Evolutionary conservation across 2,888 invertebrate genomes (phyloP).

Genomic region (Xanthia togata): DNA sequence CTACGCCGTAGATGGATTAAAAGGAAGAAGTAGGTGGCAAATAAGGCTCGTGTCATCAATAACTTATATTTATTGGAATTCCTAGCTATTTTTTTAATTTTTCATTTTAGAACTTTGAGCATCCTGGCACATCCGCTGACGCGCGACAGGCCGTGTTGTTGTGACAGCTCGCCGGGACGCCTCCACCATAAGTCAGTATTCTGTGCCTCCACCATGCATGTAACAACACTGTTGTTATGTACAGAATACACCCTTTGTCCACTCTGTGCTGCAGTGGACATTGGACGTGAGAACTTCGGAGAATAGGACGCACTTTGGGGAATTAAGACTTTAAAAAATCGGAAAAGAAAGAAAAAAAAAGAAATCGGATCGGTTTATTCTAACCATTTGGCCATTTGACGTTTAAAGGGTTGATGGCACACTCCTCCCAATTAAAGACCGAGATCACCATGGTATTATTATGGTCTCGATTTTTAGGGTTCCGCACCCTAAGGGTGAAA

Average conservation of each 20-base stretch:
- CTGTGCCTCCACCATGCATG: slow-evolving; percentile 35
- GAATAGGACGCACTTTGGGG: slow-evolving; percentile 44
- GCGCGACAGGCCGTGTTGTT: slow-evolving; percentile 83
- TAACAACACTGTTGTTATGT: slow-evolving; percentile 59
- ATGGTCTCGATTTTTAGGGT: not conserved
- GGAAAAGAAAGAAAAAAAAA: too few species aligned
- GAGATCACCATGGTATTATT: too few species aligned
- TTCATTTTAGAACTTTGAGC: slow-evolving; percentile 70
- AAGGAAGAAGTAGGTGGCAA: too few species aligned
- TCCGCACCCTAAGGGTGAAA: too few species aligned
- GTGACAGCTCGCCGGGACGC: slow-evolving; percentile 84
- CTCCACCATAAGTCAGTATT: slow-evolving; percentile 44
- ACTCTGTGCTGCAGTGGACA: slow-evolving; percentile 5
- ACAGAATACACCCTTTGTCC: slow-evolving; percentile 37
- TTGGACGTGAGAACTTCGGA: slow-evolving; percentile 26
- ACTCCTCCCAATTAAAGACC: not conserved
- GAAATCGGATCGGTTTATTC: not conserved
- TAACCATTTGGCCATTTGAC: not conserved
- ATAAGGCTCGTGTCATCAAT: not conserved
- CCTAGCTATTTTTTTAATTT: too few species aligned
- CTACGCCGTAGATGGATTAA: not conserved
- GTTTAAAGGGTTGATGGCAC: not conserved
- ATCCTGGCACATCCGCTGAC: slow-evolving; percentile 70
- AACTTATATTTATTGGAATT: not conserved
- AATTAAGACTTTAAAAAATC: slow-evolving; percentile 37